These are phyloP conservation scores for Drosophila auraria DNA, from an alignment of 1,140 invertebrate genomes.

Conservation along the genomic window DNA sequence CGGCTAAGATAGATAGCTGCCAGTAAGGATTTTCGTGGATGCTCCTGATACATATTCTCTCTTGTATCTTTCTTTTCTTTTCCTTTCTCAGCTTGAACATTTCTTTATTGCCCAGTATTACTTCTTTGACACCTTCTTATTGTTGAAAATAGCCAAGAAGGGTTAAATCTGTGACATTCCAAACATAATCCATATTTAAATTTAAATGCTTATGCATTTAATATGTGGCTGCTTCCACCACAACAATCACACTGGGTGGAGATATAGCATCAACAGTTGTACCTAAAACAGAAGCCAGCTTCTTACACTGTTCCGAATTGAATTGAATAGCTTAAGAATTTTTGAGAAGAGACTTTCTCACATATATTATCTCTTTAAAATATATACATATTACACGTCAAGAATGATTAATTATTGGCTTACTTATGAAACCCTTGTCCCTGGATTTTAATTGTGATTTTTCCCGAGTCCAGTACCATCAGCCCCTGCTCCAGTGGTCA, in stretches of 20 bases:
- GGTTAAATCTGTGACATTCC: slow-evolving; percentile 19
- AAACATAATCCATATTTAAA: slow-evolving; percentile 11
- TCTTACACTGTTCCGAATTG: too few relatives aligned
- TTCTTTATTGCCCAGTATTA: not conserved
- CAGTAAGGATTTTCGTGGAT: not conserved
- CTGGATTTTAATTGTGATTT: too few relatives aligned
- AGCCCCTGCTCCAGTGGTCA: slow-evolving; percentile 43
- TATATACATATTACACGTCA: too few relatives aligned
- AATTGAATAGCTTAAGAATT: too few relatives aligned
- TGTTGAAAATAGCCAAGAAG: not conserved
- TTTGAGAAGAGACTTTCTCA: too few relatives aligned
- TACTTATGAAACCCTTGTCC: too few relatives aligned
- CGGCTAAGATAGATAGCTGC: not conserved
- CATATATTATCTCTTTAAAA: too few relatives aligned
- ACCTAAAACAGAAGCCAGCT: not conserved
- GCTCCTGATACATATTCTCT: not conserved
- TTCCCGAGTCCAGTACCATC: not conserved
- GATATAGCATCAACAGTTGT: not conserved
- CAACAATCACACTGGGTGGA: not conserved
- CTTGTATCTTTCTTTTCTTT: not conserved
- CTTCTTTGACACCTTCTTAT: slow-evolving; percentile 6
- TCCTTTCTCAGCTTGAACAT: not conserved
- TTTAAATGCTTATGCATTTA: slow-evolving; percentile 44
- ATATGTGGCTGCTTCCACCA: slow-evolving; percentile 23
- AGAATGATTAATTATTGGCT: too few relatives aligned